Evolutionary conservation across 2,113 vertebrate genomes (phyloP).

Genomic region (Tachysurus vachellii): DNA sequence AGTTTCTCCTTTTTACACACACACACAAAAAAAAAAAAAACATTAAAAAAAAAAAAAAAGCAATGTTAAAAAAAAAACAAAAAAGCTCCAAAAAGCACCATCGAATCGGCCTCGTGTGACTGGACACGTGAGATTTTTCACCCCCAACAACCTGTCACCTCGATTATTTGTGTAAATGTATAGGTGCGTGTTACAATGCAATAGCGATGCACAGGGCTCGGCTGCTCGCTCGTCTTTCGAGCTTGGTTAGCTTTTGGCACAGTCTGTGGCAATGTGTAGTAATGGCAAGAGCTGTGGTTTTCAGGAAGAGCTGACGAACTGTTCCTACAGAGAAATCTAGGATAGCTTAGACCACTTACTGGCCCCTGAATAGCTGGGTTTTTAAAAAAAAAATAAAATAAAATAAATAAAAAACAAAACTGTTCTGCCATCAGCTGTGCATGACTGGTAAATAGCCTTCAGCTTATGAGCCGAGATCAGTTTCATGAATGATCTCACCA

Average conservation of each 20-base stretch:
- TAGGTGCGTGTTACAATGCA: constrained; percentile 60
- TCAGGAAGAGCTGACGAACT: constrained; percentile 26
- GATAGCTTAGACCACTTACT: constrained; percentile 29
- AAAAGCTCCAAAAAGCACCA: constrained; percentile 80
- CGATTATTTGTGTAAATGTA: constrained; percentile 70
- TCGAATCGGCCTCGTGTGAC: constrained; percentile 76
- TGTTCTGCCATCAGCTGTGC: constrained; percentile 41
- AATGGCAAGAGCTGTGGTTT: constrained; percentile 8
- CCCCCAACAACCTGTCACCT: constrained; percentile 63
- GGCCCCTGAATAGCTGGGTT: constrained; percentile 33
- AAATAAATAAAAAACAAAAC: background rate
- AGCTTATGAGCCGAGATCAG: constrained; percentile 61
- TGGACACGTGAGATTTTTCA: constrained; percentile 47
- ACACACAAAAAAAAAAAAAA: constrained; percentile 66
- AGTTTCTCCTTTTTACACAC: constrained; percentile 59
- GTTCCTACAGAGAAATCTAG: constrained; percentile 22
- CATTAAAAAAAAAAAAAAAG: constrained; percentile 70
- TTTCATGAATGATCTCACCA: constrained; percentile 57
- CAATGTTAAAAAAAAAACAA: constrained; percentile 65
- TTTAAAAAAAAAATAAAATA: background rate
- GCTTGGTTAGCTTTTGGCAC: constrained; percentile 45
- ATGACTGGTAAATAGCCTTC: constrained; percentile 29
- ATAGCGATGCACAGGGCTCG: constrained; percentile 60
- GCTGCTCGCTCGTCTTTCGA: constrained; percentile 60
- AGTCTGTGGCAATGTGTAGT: constrained; percentile 29